Evolutionary conservation across 1,140 invertebrate species (phyloP), one percentile per base, ranked within the genome.

Genomic region (Drosophila dunni): DNA sequence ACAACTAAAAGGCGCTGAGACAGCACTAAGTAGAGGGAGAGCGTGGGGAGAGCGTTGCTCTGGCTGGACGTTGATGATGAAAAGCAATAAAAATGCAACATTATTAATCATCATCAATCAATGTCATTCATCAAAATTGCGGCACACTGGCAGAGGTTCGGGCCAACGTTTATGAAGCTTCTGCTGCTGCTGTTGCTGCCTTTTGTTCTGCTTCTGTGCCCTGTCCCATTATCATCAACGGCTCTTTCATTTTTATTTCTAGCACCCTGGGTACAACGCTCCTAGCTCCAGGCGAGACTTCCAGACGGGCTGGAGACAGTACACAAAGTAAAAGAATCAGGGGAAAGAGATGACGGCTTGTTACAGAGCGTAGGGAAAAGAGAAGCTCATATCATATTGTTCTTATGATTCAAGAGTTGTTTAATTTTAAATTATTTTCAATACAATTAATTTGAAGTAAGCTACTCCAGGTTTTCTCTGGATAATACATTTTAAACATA

Each of bases 51-150:
- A 17, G 40, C 17, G n/a, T 54, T 50, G 9, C 17, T 36, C 5
- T 44, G 45, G 46, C 38, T 38, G 29, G 46, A 40, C 48, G 50
- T 61, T 65, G 50, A 17, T 72, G 80, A 89, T 89, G 75, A 89
- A 89, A 90, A 90, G 85, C 85, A 89, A 89, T 89, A 89, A 89
- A 89, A 90, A 89, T 90, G 78, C 85, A 89, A 76, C 85, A 90
- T 85, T 89, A 89, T 89, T 89, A 89, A 89, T 89, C 85, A 89
- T 89, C 85, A 89, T 89, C 85, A 89, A 89, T 89, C 85, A 86
- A 85, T 90, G 85, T 89, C 85, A 89, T 89, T 78, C 82, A 90
- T 89, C 85, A 90, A 90, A 77, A 89, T 90, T 74, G 85, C 74
- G 56, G 68, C 71, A 58, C 57, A 29, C 24, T 29, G 24, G 24